Evolutionary conservation across 2,888 invertebrate species (phyloP).

Genomic region (Leuctra nigra): DNA sequence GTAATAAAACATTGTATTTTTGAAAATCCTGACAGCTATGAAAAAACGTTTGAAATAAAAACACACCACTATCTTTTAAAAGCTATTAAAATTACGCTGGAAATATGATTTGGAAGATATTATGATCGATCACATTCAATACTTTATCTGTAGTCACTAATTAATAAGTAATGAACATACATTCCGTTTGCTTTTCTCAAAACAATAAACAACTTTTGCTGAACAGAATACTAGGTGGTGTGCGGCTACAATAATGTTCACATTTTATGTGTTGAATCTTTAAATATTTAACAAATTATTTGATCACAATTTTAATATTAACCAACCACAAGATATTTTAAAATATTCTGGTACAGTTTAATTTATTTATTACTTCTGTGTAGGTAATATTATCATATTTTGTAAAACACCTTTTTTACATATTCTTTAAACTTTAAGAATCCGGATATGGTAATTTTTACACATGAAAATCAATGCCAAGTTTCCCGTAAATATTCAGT

Average conservation of each 20-base stretch:
- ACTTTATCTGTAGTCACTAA: constrained; percentile 6
- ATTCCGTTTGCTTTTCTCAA: background rate
- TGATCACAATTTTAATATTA: constrained; percentile 16
- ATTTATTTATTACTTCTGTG: too few species aligned
- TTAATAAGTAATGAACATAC: constrained; percentile 15
- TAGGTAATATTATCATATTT: background rate
- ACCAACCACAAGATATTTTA: constrained; percentile 13
- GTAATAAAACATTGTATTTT: background rate
- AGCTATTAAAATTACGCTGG: constrained; percentile 10
- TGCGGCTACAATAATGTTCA: constrained; percentile 14
- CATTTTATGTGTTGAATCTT: constrained; percentile 16
- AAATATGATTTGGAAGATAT: constrained; percentile 18
- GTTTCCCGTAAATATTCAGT: constrained; percentile 3
- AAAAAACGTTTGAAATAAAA: background rate
- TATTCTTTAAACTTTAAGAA: constrained; percentile 1
- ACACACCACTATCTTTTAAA: too few species aligned
- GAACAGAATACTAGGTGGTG: too few species aligned
- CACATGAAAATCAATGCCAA: background rate
- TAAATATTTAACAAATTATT: constrained; percentile 10
- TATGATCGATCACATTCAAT: constrained; percentile 10
- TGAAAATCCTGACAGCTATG: background rate
- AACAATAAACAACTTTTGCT: too few species aligned
- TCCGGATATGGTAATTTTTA: constrained; percentile 12
- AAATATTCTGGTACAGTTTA: background rate
- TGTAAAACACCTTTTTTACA: background rate